Evolutionary conservation across 1,140 invertebrate genomes (phyloP), one percentile per base, ranked within the genome.

Genomic region (Philopotamus ludificatus): DNA sequence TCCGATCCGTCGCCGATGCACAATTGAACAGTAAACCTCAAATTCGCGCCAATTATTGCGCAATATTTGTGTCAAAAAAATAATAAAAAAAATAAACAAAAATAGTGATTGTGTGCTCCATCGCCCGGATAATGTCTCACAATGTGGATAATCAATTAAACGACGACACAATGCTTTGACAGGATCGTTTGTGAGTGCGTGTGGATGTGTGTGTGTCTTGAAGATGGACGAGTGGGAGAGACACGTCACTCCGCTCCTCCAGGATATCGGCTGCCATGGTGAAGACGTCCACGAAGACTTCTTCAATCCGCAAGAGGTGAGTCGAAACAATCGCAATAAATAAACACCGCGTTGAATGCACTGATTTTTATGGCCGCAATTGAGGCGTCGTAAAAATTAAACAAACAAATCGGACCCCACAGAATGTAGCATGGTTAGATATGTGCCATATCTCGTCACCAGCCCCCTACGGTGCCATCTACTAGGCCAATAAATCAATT

Each of bases 161-260:
- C 55, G 44, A 18, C 44, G 34, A 8, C 34, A 39, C 34, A n/a
- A 8, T n/a, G 34, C 7, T 39, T 8, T 39, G 34, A 39, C 34
- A n/a, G 34, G 8, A 8, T 8, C n/a, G n/a, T n/a, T n/a, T n/a
- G n/a, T n/a, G n/a, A n/a, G n/a, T n/a, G n/a, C n/a, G n/a, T n/a
- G n/a, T n/a, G n/a, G n/a, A n/a, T 39, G 34, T n/a, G 34, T n/a
- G 34, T n/a, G 34, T n/a, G n/a, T n/a, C n/a, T n/a, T n/a, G 10
- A 16, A 47, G 15, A 81, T 80, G 78, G 79, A 81, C 77, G 79
- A 81, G 72, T 81, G 79, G 79, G 79, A 81, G 73, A 74, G 79
- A 66, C 79, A 81, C 71, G 78, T 81, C 50, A 80, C 78, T 58
- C 79, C 79, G 63, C 75, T 81, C 51, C 76, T 81, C 21, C 79